Conservation (phyloP, 92 coral and sea anemone genomes). For the Parazoanthus swiftii region DNA sequence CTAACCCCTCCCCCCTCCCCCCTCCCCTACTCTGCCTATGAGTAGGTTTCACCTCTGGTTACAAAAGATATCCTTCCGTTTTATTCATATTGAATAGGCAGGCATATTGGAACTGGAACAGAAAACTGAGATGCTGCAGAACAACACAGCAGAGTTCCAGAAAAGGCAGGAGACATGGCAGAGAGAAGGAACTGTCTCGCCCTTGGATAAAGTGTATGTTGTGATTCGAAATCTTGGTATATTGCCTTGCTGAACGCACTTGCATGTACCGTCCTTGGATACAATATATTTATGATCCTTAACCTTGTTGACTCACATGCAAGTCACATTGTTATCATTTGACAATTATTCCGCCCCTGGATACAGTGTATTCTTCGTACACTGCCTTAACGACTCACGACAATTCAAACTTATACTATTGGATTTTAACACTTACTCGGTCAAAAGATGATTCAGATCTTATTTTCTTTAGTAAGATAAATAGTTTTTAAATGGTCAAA, state of each 20-base stretch:
- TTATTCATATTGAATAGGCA: background rate
- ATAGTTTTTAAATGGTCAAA: no score
- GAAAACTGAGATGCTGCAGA: background rate
- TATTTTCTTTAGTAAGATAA: no score
- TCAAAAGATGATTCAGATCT: no score
- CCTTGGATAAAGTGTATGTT: conserved; percentile 22
- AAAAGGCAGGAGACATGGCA: background rate
- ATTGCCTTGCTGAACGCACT: no score
- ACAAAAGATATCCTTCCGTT: background rate
- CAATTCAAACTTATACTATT: no score
- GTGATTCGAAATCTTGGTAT: background rate
- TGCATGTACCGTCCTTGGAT: background rate
- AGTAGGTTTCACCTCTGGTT: background rate
- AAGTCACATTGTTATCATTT: no score
- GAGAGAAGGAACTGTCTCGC: background rate
- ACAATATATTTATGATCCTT: no score
- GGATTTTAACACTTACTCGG: no score
- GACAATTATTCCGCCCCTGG: no score
- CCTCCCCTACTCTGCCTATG: background rate
- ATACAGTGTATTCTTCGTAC: no score
- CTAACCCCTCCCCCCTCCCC: background rate
- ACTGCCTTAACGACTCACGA: no score
- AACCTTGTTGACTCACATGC: no score
- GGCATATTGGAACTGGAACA: conserved; percentile 2
- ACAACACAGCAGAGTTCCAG: background rate